Base-by-base conservation (phyloP, 2,113 vertebrate species). In the Corythornis vintsioides region DNA sequence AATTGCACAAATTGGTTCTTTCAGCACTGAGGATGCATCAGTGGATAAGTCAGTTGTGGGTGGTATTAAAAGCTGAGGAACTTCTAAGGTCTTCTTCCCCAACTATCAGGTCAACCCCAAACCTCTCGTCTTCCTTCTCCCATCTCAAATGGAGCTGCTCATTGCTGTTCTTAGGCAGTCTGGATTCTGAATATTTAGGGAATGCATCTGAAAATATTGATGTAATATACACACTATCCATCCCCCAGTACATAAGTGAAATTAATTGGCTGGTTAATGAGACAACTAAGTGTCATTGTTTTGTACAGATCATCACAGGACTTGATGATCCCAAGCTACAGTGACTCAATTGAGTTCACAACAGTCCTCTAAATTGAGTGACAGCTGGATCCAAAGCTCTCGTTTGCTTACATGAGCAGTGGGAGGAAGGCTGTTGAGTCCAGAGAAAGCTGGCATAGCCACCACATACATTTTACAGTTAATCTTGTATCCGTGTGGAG, bases 401-500 rank as follows among this genome's bases (percentile, higher is more conserved):
- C 18, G 7, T 45, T 35, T 70, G 72, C 47, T 73, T 86, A 42
- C 21, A 40, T 3, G 47, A 45, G 28, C 38, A 57, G 38, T 0
- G 73, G 59, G 63, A 79, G 28, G 69, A 53, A 80, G 28, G 42
- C 42, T 78, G 76, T 7, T 61, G 69, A 35, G 77, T 19, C 65
- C 24, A 38, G 57, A 82, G 55, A 59, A 65, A 73, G 42, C 82
- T 87, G 74, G 25, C n/a, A 74, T 29, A 61, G 70, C 48, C 86
- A 92, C 73, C 19, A n/a, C 64, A 20, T 87, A 13, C 85, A 72
- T 94, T 71, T 91, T 77, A 80, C 89, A 89, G 64, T 70, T 93
- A 78, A 85, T 84, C 63, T 89, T 71, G 31, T 80, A 81, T 75
- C 90, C 88, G 55, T 64, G n/a, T 38, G 25, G 83, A 89, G 75